A percentile compares a stretch with the other conserved stretches of the same genome.
These are phyloP conservation scores for Erpetoichthys calabaricus DNA, from an alignment of 2,797 vertebrate species.

Conservation along the genomic window DNA sequence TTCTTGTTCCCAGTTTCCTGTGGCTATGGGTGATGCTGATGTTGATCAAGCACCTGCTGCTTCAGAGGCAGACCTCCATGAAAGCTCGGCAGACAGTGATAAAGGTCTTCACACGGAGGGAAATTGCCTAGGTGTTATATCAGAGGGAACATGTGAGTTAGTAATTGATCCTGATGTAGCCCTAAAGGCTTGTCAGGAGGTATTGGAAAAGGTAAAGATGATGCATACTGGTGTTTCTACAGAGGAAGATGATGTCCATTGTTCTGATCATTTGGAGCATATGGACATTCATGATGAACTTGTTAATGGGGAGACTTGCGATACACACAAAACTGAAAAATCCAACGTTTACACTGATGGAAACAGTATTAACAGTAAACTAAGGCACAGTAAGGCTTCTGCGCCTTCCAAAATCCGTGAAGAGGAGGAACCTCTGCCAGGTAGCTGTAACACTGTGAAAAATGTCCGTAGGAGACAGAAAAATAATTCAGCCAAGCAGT, in stretches of 20 bases:
- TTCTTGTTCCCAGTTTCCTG: constrained; percentile 22
- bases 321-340: no score
- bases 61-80: constrained; percentile 29
- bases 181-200: constrained; percentile 72
- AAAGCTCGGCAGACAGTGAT: constrained; percentile 34
- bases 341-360: constrained; percentile 28
- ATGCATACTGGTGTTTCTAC: constrained; percentile 21
- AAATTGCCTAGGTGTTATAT: constrained; percentile 61
- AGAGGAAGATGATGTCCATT: not conserved
- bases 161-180: constrained; percentile 84
- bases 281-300: no score
- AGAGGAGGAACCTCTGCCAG: constrained; percentile 36
- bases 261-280: not conserved
- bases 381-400: constrained; percentile 12
- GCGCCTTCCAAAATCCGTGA: constrained; percentile 35
- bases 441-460: constrained; percentile 35
- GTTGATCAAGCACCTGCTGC: constrained; percentile 28
- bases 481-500: constrained; percentile 81
- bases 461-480: constrained; percentile 58
- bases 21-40: constrained; percentile 39
- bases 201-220: constrained; percentile 77
- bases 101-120: constrained; percentile 40
- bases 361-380: constrained; percentile 27
- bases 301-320: no score
- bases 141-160: constrained; percentile 62